A percentile compares a stretch with the other conserved stretches of the same genome.
Evolutionary conservation across 2,888 invertebrate genomes (phyloP).

Genomic region (Drosophila falleni): DNA sequence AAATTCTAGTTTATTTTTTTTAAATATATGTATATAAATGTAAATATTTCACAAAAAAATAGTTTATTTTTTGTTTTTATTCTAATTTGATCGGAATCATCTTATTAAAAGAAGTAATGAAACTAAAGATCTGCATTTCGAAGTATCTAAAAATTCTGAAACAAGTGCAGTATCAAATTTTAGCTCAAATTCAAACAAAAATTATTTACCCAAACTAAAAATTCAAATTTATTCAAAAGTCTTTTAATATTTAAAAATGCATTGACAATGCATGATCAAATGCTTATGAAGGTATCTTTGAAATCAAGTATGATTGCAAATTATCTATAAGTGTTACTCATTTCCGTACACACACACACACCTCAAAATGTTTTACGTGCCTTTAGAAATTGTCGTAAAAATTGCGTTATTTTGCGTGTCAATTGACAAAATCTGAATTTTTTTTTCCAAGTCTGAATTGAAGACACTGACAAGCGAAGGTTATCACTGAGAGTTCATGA

Average conservation of each 20-base stretch:
- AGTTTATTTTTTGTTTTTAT: too few species aligned
- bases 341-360: constrained; percentile 2
- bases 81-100: too few species aligned
- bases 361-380: neutral
- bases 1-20: too few species aligned
- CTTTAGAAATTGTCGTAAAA: neutral
- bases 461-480: neutral
- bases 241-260: neutral
- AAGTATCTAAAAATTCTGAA: too few species aligned
- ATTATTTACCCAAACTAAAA: too few species aligned
- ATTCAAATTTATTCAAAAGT: too few species aligned
- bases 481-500: constrained; percentile 4
- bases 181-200: neutral
- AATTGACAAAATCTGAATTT: constrained; percentile 5
- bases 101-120: too few species aligned
- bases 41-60: too few species aligned
- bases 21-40: too few species aligned
- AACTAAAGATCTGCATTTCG: too few species aligned
- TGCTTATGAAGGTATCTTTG: neutral
- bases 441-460: neutral
- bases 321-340: constrained; percentile 1
- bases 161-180: neutral
- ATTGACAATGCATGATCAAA: neutral
- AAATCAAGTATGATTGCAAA: neutral
- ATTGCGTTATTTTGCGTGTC: constrained; percentile 16